Conservation (phyloP, 2,113 vertebrate species). For the Zosterops lateralis region DNA sequence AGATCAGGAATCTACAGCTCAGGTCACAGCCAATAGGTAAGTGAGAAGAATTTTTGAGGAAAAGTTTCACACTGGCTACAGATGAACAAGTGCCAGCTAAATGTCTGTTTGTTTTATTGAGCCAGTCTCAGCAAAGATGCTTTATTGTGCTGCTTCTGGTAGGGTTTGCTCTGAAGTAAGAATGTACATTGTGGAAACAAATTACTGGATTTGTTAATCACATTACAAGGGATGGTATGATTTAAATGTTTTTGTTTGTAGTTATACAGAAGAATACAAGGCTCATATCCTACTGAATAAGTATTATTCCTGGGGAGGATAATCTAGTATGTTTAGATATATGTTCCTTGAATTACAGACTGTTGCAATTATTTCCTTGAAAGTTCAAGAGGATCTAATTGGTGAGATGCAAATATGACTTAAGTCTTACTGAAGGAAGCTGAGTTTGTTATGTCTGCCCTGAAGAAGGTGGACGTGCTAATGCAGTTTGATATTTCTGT, state of each 20-base stretch:
- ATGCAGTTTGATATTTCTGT: background rate
- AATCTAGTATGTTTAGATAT: background rate
- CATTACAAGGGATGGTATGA: background rate
- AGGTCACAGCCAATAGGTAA: conserved; percentile 85
- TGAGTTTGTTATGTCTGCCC: background rate
- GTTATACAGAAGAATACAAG: background rate
- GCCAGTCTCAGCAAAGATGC: background rate
- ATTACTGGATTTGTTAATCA: background rate
- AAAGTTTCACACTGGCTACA: background rate
- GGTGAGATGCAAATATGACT: background rate
- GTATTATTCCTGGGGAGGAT: background rate
- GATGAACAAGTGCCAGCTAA: background rate
- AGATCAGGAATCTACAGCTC: conserved; percentile 88
- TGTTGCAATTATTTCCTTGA: background rate
- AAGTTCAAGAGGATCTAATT: background rate
- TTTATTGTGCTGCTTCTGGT: background rate
- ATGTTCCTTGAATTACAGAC: background rate
- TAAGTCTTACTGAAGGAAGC: background rate
- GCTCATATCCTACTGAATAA: background rate
- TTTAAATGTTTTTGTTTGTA: background rate
- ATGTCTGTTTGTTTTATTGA: background rate
- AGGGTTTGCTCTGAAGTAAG: background rate
- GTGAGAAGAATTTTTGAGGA: conserved; percentile 5
- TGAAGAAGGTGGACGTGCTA: background rate
- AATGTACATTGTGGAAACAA: background rate